Evolutionary conservation across 30 jellyfish, hydroid and myxozoan species (phyloP).

Genomic region (Hydractinia symbiolongicarpus): DNA sequence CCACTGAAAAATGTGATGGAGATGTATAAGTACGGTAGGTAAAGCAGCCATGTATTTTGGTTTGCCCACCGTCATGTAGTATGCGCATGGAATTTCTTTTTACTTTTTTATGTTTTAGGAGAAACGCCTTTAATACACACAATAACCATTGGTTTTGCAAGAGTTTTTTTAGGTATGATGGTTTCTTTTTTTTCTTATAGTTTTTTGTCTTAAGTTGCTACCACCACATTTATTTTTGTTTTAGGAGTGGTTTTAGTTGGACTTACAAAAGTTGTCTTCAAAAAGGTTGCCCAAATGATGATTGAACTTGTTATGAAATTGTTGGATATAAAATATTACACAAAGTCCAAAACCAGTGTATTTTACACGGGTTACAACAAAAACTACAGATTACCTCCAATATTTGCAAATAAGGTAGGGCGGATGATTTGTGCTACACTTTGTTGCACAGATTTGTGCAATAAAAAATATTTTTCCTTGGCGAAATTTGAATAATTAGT

Average conservation of each 20-base stretch:
- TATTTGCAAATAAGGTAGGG: constrained; percentile 23
- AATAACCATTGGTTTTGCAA: background rate
- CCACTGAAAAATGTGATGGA: constrained; percentile 71
- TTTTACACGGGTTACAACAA: constrained; percentile 75
- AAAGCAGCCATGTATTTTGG: background rate
- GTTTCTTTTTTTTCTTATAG: constrained; percentile 6
- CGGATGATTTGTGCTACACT: background rate
- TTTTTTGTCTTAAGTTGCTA: background rate
- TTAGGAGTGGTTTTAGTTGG: constrained; percentile 73
- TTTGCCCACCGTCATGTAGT: background rate
- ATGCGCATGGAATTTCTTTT: background rate
- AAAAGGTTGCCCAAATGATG: constrained; percentile 34
- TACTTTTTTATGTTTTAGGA: constrained; percentile 4
- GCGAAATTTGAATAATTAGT: too few relatives aligned
- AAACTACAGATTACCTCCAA: constrained; percentile 65
- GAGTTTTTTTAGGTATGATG: constrained; percentile 11
- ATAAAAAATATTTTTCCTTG: too few relatives aligned
- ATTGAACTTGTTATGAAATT: constrained; percentile 41
- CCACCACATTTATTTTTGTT: background rate
- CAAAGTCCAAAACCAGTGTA: constrained; percentile 29
- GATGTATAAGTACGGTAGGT: constrained; percentile 31
- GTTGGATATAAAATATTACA: constrained; percentile 49
- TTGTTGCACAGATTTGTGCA: background rate
- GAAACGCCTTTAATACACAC: constrained; percentile 3
- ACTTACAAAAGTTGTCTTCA: constrained; percentile 33